A percentile compares a stretch with the other conserved stretches of the same genome.
Conservation (phyloP, 1,140 invertebrate genomes). For the Steinernema feltiae region DNA sequence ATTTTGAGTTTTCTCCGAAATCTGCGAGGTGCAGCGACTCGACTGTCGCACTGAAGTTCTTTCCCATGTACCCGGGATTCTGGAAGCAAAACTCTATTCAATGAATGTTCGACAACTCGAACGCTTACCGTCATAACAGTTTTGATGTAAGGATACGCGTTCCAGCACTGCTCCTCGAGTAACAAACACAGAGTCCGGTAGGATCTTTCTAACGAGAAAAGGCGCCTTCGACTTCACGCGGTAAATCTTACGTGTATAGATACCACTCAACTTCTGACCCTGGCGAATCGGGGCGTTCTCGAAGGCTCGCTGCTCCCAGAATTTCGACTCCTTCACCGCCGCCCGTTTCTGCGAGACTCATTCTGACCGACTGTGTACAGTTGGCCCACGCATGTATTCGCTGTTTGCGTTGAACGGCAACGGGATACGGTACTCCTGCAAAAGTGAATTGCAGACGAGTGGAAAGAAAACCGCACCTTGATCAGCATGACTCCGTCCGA, state of each 20-base stretch:
- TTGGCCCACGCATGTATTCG: not conserved
- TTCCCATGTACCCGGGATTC: conserved; percentile 99
- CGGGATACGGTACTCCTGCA: not conserved
- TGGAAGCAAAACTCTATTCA: conserved; percentile 58
- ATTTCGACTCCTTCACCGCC: conserved; percentile 7
- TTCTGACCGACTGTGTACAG: not conserved
- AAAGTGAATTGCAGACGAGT: not conserved
- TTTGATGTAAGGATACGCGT: conserved; percentile 96
- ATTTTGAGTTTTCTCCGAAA: conserved; percentile 75
- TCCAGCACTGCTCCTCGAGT: conserved; percentile 88
- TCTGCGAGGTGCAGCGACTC: conserved; percentile 91
- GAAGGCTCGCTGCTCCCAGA: not conserved
- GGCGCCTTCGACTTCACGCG: not conserved
- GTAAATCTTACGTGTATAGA: not conserved
- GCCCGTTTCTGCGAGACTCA: not conserved
- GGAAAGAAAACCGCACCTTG: not conserved
- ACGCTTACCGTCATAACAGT: conserved; percentile 63
- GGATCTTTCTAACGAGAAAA: not conserved
- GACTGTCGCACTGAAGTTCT: conserved; percentile 89
- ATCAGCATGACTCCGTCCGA: not conserved
- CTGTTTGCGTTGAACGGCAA: not conserved
- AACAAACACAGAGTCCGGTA: not conserved
- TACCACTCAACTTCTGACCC: not conserved
- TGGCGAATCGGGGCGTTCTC: not conserved
- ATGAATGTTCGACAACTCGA: not conserved